Base-by-base conservation (phyloP, 2,888 invertebrate genomes). In the Meiosimyza platycephala region DNA sequence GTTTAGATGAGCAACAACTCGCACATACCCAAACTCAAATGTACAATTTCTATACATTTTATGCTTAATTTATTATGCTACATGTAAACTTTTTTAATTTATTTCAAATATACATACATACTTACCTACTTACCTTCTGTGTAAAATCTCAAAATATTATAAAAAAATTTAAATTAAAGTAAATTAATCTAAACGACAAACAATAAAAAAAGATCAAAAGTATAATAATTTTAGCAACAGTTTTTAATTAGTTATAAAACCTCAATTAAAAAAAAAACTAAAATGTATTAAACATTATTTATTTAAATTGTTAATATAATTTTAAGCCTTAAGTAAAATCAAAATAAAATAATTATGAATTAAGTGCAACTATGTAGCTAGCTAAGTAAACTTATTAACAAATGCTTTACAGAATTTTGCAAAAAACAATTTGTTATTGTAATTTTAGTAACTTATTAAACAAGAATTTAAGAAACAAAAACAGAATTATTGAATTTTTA, bases 101-200 rank as follows among this genome's bases (percentile, higher is more conserved):
- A 52, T 55, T 55, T 52, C 28, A 18, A 64, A 22, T 55, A n/a
- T 4, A 66, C 11, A 16, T 52, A 52, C 40, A 28, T 54, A 16
- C 40, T 7, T 55, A 18, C 47, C 16, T 63, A 63, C 63, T 54
- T 54, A 69, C 57, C 60, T 60, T 60, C n/a, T 60, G 69, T 28
- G 60, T 33, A 69, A 60, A 50, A 50, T 55, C 55, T 47, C 67
- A 55, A 55, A 13, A 40, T 12, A 40, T 55, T 67, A 47, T 40
- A 7, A 50, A 50, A 67, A 67, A 67, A 28, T 15, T 65, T 52
- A 64, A 64, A 64, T 54, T 65, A 65, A 51, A 65, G 16, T 18
- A 48, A 48, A 48, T 50, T 6, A 16, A 65, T 33, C 40, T 13
- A 40, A 63, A 65, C 51, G 51, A 48, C 51, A 48, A 51, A 47